Evolutionary conservation across 2,797 vertebrate genomes (phyloP).

Genomic region (Cossypha dichroa): DNA sequence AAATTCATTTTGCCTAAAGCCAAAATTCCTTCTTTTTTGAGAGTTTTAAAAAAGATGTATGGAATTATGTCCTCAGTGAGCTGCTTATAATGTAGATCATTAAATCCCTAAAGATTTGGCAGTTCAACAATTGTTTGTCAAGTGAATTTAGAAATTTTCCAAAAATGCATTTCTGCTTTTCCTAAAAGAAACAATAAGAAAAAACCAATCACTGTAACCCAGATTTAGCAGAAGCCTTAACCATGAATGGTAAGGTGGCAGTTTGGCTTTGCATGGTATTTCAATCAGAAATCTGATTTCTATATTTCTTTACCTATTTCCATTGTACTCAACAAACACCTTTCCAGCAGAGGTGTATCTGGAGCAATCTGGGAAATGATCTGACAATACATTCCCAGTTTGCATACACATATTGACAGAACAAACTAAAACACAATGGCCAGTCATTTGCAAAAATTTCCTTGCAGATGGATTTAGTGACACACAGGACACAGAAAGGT

Average conservation of each 20-base stretch:
- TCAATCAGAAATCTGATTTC: not conserved
- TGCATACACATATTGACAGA: not conserved
- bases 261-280: not conserved
- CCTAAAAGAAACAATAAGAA: not conserved
- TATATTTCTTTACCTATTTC: not conserved
- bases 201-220: not conserved
- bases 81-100: constrained; percentile 6
- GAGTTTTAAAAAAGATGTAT: not conserved
- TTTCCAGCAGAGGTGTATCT: not conserved
- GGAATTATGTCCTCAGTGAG: not conserved
- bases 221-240: not conserved
- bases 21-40: constrained; percentile 2
- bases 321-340: not conserved
- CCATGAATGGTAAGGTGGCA: not conserved
- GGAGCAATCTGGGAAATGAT: not conserved
- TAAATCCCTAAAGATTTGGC: not conserved
- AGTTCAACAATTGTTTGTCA: not conserved
- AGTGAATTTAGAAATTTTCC: not conserved
- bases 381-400: not conserved
- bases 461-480: not conserved
- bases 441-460: not conserved
- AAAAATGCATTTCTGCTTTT: not conserved
- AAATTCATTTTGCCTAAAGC: constrained; percentile 6
- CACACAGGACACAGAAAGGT: not conserved
- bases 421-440: not conserved